phyloP scores from a whole-genome alignment of 2,797 vertebrate genomes.

The Tapirus indicus region DNA sequence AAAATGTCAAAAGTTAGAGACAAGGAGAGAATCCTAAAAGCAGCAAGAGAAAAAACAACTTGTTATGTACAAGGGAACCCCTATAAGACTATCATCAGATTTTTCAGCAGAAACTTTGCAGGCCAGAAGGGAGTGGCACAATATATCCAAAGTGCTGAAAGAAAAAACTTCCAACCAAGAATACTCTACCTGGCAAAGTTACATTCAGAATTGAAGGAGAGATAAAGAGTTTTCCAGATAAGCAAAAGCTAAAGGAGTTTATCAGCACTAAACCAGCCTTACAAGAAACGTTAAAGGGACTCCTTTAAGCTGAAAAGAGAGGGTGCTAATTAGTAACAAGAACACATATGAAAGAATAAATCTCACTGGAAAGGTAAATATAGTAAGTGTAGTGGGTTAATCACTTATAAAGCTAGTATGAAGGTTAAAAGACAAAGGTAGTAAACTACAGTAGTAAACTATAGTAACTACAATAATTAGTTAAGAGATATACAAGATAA shows the following conservation, averaged over 20 bases:
- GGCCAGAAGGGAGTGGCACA: background rate
- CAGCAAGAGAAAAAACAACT: background rate
- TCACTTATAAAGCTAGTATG: background rate
- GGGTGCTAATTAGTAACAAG: background rate
- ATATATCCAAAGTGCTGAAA: background rate
- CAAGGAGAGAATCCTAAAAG: background rate
- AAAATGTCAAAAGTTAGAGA: background rate
- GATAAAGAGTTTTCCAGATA: background rate
- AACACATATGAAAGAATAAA: background rate
- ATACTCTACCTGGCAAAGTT: background rate
- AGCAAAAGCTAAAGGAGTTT: background rate
- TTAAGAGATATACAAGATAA: background rate
- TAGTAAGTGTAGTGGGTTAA: background rate
- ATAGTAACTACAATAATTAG: background rate
- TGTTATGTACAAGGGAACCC: background rate
- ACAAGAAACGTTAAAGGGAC: background rate
- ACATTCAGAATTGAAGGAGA: background rate
- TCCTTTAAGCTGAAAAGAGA: background rate
- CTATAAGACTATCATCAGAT: background rate
- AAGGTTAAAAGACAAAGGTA: background rate
- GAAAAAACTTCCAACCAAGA: background rate
- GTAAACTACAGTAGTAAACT: background rate
- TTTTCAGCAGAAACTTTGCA: background rate
- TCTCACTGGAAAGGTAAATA: background rate
- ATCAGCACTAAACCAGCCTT: background rate